phyloP scores from a whole-genome alignment of 2,797 vertebrate genomes.

The Peromyscus eremicus region DNA sequence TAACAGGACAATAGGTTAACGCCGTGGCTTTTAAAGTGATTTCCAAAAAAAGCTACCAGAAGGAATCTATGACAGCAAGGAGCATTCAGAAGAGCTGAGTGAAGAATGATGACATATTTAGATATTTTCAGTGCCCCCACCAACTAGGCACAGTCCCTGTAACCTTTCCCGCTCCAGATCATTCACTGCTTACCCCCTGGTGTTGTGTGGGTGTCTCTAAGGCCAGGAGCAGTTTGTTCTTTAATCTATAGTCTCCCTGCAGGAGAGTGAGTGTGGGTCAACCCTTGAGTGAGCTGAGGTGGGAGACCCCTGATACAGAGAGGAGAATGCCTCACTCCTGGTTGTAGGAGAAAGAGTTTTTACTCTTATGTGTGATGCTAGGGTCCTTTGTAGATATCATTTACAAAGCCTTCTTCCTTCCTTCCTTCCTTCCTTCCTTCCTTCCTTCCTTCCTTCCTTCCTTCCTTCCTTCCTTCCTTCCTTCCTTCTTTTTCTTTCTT shows the following conservation, averaged over 20 bases:
- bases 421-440: too few relatives aligned
- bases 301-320: background rate
- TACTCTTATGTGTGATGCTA: background rate
- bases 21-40: background rate
- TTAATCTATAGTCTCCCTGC: background rate
- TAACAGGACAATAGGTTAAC: background rate
- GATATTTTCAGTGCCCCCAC: background rate
- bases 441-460: too few relatives aligned
- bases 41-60: background rate
- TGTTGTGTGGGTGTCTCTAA: background rate
- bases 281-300: background rate
- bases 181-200: background rate
- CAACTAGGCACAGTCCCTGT: background rate
- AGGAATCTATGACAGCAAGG: background rate
- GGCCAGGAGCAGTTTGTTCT: background rate
- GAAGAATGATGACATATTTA: background rate
- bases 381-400: background rate
- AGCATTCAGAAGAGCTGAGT: background rate
- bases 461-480: too few relatives aligned
- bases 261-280: background rate
- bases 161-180: too few relatives aligned
- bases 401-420: background rate
- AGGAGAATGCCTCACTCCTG: background rate
- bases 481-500: fast-evolving
- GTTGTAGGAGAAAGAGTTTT: background rate